Evolutionary conservation across 2,797 vertebrate genomes (phyloP).

Genomic region (Pitangus sulphuratus): DNA sequence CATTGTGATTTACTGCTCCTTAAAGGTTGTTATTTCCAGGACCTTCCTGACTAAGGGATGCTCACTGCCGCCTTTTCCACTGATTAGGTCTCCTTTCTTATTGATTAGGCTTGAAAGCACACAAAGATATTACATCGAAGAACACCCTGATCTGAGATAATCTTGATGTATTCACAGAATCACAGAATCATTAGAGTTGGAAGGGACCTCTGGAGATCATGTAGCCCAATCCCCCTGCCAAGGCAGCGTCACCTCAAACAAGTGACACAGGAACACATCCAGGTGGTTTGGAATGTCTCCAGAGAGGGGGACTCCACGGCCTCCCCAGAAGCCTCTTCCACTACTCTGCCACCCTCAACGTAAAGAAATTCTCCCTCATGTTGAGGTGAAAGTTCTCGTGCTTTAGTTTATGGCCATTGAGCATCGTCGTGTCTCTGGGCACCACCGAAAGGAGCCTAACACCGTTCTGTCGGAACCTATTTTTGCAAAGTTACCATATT

Average conservation of each 20-base stretch:
- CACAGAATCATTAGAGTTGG: not conserved
- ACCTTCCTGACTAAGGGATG: not conserved
- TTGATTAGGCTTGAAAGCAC: not conserved
- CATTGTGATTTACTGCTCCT: not conserved
- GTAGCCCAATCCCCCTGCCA: not conserved
- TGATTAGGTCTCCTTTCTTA: not conserved
- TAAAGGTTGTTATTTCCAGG: not conserved
- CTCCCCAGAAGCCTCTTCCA: no score
- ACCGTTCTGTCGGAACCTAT: no score
- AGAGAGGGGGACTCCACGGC: no score
- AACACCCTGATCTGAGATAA: not conserved
- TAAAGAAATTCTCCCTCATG: not conserved
- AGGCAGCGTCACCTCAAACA: not conserved
- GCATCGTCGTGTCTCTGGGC: fast-evolving
- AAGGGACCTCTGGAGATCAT: not conserved
- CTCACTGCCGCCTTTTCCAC: not conserved
- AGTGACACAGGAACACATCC: not conserved
- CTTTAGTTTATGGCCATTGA: fast-evolving
- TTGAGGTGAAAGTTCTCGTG: fast-evolving
- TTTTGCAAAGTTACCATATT: no score
- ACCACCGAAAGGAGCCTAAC: not conserved
- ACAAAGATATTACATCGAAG: not conserved
- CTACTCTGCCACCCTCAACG: not conserved
- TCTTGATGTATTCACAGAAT: not conserved
- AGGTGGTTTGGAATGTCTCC: not conserved